Evolutionary conservation across 2,888 invertebrate genomes (phyloP).

Genomic region (Acanthosepion pharaonis): DNA sequence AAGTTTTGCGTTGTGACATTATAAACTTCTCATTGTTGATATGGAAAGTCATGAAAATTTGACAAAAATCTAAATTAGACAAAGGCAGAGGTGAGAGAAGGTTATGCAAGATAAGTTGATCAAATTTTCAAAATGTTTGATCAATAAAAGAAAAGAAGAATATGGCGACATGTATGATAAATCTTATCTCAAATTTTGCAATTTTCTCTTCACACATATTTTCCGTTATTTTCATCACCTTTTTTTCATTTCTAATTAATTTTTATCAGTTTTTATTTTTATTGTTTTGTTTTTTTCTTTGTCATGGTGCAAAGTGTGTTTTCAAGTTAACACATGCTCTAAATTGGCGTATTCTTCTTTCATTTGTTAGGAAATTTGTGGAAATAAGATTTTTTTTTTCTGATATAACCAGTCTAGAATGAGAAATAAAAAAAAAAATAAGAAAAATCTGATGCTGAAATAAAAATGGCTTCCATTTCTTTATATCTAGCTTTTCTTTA

Average conservation of each 20-base stretch:
- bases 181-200: background rate
- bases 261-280: background rate
- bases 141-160: background rate
- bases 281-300: background rate
- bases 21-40: slow-evolving; percentile 1
- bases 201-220: background rate
- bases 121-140: background rate
- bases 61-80: background rate
- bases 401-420: background rate
- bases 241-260: background rate
- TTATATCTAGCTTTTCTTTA: background rate
- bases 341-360: background rate
- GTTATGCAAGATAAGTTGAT: background rate
- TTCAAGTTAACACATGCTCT: background rate
- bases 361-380: background rate
- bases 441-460: background rate
- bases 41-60: background rate
- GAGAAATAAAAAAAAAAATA: background rate
- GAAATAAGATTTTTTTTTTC: background rate
- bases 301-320: background rate
- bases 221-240: background rate
- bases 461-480: background rate
- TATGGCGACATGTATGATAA: background rate
- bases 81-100: background rate
- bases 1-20: background rate